A percentile compares a stretch with the other conserved stretches of the same genome.
phyloP scores from a whole-genome alignment of 2,797 vertebrate species.

The Pipistrellus nathusii region DNA sequence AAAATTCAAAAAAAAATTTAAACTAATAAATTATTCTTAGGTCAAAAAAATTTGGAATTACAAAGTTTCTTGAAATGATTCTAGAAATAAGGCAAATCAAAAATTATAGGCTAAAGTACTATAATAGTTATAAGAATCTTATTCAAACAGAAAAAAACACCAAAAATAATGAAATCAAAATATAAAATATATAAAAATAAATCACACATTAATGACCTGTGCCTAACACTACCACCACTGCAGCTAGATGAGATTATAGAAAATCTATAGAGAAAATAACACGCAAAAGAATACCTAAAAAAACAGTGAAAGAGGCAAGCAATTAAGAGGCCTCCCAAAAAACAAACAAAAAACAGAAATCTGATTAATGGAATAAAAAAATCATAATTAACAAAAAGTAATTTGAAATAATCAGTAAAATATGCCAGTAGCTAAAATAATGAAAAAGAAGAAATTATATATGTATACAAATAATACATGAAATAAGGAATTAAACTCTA shows the following conservation, averaged over 20 bases:
- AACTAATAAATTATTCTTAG: neutral
- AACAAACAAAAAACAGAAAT: neutral
- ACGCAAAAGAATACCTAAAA: neutral
- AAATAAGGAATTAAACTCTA: neutral
- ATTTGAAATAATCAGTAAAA: slow-evolving; percentile 2
- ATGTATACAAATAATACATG: neutral
- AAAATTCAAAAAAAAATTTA: neutral
- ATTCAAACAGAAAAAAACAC: neutral
- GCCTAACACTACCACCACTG: neutral
- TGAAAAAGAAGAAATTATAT: neutral
- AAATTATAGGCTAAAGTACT: neutral
- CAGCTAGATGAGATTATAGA: neutral
- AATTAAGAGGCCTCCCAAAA: neutral
- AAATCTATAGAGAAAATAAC: neutral
- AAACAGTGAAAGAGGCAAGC: neutral
- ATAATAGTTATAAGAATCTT: neutral
- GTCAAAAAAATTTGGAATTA: neutral
- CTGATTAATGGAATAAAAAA: neutral
- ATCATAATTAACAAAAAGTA: neutral
- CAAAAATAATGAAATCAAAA: neutral
- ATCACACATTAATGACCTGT: neutral
- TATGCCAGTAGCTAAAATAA: neutral
- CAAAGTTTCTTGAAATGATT: neutral
- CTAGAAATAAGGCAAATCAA: neutral
- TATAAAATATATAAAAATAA: neutral